These are phyloP conservation scores for Marcusenius ussheri DNA, from an alignment of 2,113 vertebrate species.

Conservation along the genomic window DNA sequence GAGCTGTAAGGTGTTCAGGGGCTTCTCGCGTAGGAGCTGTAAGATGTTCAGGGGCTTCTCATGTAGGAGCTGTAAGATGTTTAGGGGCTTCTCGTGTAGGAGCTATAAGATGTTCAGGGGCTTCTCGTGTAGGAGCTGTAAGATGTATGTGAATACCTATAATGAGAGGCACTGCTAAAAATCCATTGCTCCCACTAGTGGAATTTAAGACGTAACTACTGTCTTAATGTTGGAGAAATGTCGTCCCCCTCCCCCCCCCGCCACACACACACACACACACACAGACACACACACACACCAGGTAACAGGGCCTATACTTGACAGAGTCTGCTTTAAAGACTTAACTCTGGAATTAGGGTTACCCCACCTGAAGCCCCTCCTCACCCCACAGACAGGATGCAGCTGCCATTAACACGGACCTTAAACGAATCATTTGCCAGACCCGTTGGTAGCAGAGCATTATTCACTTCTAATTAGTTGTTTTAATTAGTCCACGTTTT, in stretches of 20 bases:
- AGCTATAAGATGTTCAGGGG: no score
- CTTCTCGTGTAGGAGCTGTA: no score
- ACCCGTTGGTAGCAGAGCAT: slow-evolving; percentile 41
- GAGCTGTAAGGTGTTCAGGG: no score
- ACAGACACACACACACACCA: not conserved
- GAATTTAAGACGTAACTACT: not conserved
- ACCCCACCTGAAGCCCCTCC: not conserved
- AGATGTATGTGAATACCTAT: not conserved
- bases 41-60: not conserved
- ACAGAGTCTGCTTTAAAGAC: not conserved
- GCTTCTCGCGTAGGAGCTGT: no score
- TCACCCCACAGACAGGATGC: slow-evolving; percentile 9
- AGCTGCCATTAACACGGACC: not conserved
- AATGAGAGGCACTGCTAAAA: not conserved
- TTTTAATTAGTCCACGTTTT: slow-evolving; percentile 60
- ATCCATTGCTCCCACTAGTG: not conserved
- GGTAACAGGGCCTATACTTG: not conserved
- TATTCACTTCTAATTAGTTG: slow-evolving; percentile 50
- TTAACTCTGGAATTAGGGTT: not conserved
- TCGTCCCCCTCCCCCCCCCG: no score
- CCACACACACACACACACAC: not conserved
- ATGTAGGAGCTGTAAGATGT: no score
- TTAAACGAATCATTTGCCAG: slow-evolving; percentile 1
- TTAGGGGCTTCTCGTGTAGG: no score
- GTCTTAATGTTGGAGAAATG: not conserved